Percentiles rank a stretch among this genome's conserved stretches.
Conservation (phyloP, 2,888 invertebrate genomes). For the Ligdia adustata region DNA sequence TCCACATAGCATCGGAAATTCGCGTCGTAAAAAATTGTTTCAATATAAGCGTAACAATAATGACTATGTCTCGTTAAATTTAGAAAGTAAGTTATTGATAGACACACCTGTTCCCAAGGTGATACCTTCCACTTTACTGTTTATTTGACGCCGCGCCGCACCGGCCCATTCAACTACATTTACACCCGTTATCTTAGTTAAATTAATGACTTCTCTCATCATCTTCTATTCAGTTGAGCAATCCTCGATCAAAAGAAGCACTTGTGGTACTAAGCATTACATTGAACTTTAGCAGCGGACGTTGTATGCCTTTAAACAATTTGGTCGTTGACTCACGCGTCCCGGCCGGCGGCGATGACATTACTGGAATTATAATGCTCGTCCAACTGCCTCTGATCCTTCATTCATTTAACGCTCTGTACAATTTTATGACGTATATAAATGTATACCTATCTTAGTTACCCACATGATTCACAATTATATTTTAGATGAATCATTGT, state of each 20-base stretch:
- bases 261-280: constrained; percentile 31
- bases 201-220: constrained; percentile 35
- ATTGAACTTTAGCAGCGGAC: constrained; percentile 43
- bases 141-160: constrained; percentile 8
- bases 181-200: constrained; percentile 30
- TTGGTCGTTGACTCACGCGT: constrained; percentile 57
- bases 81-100: constrained; percentile 4
- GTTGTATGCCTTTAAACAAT: constrained; percentile 47
- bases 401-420: constrained; percentile 43
- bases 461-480: constrained; percentile 71
- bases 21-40: too few relatives aligned
- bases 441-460: constrained; percentile 3
- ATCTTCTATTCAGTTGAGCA: constrained; percentile 28
- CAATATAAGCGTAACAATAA: too few relatives aligned
- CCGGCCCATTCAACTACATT: constrained; percentile 27
- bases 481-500: constrained; percentile 74
- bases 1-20: too few relatives aligned
- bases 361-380: constrained; percentile 62
- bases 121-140: constrained; percentile 13
- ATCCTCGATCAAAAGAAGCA: constrained; percentile 31
- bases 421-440: constrained; percentile 56
- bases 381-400: constrained; percentile 52
- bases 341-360: constrained; percentile 35
- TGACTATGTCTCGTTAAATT: not conserved
- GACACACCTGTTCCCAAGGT: constrained; percentile 12